phyloP scores from a whole-genome alignment of 2,797 vertebrate genomes.

The Cryptoblepharus egeriae region DNA sequence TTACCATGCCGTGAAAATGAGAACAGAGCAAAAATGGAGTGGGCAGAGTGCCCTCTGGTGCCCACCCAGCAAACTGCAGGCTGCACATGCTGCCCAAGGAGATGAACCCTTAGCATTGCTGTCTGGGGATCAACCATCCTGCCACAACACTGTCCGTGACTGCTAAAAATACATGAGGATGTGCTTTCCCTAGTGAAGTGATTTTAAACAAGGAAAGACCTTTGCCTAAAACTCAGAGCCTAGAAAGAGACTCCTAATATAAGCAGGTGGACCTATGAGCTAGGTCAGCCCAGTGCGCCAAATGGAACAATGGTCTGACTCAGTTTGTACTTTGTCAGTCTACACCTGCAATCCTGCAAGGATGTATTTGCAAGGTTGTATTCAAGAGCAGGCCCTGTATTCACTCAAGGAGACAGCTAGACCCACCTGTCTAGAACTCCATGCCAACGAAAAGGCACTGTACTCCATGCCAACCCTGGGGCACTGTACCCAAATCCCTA shows the following conservation, averaged over 20 bases:
- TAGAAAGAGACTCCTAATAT: no score
- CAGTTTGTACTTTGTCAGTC: neutral
- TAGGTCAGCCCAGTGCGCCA: neutral
- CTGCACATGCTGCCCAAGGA: fast-evolving
- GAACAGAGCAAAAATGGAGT: neutral
- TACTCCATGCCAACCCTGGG: neutral
- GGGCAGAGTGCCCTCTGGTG: constrained; percentile 67
- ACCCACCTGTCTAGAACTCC: neutral
- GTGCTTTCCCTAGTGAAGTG: no score
- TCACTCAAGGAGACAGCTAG: neutral
- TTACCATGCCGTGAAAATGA: neutral
- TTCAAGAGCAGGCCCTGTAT: neutral
- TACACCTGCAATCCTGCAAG: no score
- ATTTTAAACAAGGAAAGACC: neutral
- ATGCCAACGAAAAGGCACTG: neutral
- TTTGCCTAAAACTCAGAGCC: no score
- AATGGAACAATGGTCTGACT: no score
- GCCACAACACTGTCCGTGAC: no score
- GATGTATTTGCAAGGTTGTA: no score
- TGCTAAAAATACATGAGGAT: no score
- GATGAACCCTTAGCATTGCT: neutral
- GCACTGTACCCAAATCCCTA: neutral
- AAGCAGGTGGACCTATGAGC: neutral
- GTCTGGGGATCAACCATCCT: no score
- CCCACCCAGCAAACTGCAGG: neutral